phyloP scores from a whole-genome alignment of 2,797 vertebrate species.

The Buceros bicornis region DNA sequence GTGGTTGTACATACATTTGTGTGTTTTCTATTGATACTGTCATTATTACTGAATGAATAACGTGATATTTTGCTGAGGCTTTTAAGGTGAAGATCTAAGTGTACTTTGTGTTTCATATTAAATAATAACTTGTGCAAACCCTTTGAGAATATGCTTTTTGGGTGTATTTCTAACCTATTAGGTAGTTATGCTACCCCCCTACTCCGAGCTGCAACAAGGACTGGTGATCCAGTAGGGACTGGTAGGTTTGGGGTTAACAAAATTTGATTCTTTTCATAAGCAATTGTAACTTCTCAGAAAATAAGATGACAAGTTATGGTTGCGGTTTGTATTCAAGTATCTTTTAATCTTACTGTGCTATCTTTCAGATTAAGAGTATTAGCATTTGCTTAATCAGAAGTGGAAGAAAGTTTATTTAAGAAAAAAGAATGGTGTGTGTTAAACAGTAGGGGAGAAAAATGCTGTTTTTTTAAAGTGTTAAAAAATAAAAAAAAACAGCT shows the following conservation, averaged over 20 bases:
- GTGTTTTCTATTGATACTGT: not conserved
- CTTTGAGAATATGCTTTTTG: not conserved
- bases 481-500: not conserved
- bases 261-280: not conserved
- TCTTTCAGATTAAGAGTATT: not conserved
- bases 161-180: not conserved
- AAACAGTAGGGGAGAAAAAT: not conserved
- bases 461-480: not conserved
- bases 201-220: not conserved
- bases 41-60: not conserved
- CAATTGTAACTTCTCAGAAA: not conserved
- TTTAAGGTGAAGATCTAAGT: not conserved
- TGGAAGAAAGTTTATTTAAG: not conserved
- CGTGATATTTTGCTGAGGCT: not conserved
- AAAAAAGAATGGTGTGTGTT: not conserved
- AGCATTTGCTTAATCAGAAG: not conserved
- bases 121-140: not conserved
- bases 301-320: not conserved
- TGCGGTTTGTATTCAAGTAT: not conserved
- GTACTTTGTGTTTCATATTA: not conserved
- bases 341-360: not conserved
- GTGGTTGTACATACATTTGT: not conserved
- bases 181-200: rapidly evolving
- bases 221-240: not conserved
- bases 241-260: not conserved